Evolutionary conservation across 2,113 vertebrate genomes (phyloP), one percentile per base, ranked within the genome.

Genomic region (Chaetodon auriga): DNA sequence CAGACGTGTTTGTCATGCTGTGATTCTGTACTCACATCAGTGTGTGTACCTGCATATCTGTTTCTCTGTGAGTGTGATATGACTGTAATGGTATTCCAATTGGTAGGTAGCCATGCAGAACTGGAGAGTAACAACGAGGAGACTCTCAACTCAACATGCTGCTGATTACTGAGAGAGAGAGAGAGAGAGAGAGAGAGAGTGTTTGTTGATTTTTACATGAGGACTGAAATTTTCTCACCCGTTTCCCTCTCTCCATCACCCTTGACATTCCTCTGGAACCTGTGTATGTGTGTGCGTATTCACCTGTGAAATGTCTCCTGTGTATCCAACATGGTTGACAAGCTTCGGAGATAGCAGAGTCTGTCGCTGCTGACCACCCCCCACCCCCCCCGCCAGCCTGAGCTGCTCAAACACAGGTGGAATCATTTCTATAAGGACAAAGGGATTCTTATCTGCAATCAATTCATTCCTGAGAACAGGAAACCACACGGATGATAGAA

Each of bases 301-400:
- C 89, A 87, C 81, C 83, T 91, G 89, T 90, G 89, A 90, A 89
- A 93, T 85, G 79, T 78, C 60, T 81, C 41, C 64, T 45, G 7
- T 85, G 85, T 82, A 61, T 74, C 79, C 81, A 55, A 10, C 75
- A 76, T 85, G 87, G 80, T 77, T 69, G 78, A 90, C 64, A 81
- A 72, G 82, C 58, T 84, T 69, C 53, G 51, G 35, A 64, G 82
- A 81, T 74, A 63, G 68, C 49, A 2, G 35, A 58, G 49, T 21
- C 49, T 6, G 18, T 38, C 68, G 53, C 64, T 75, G 62, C 62
- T 74, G 78, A 87, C 38, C 30, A 3, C 30, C 30, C 62, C 13
- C 30, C 30, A 30, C 30, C n/a, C 53, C 53, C 64, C 64, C 57
- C 54, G 48, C 65, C 63, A 51, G n/a, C 48, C 78, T n/a, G 23